Percentiles rank a stretch among this genome's conserved stretches.
These are phyloP conservation scores for Clarias laeviceps DNA, from an alignment of 2,797 vertebrate genomes.

Conservation along the genomic window DNA sequence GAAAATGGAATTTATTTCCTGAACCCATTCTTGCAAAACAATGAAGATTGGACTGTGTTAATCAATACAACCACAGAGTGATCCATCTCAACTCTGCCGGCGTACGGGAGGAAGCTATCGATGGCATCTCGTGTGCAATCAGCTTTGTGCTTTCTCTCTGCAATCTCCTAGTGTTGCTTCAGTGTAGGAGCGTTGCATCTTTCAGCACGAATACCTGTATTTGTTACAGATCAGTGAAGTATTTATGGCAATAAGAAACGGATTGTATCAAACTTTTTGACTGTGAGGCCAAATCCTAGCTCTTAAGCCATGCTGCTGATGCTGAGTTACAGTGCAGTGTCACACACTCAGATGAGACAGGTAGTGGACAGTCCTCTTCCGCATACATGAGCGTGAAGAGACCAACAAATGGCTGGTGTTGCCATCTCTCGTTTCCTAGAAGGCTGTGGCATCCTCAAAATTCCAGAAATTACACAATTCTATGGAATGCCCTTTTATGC, in stretches of 20 bases:
- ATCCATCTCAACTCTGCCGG: background rate
- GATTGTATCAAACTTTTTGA: background rate
- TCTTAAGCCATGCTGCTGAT: background rate
- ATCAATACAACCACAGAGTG: background rate
- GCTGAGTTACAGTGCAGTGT: background rate
- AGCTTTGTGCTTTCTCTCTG: slow-evolving; percentile 41
- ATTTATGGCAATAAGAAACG: background rate
- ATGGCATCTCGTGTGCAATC: background rate
- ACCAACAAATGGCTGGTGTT: no score
- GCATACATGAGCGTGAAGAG: background rate
- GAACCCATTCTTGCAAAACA: background rate
- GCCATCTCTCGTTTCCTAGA: background rate
- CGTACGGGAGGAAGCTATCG: slow-evolving; percentile 3
- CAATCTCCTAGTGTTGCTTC: background rate
- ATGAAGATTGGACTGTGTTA: background rate
- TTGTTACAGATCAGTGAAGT: background rate
- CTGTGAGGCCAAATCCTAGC: background rate
- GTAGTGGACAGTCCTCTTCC: background rate
- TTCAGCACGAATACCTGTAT: slow-evolving; percentile 34
- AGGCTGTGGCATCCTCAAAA: background rate
- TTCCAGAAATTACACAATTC: background rate
- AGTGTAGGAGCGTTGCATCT: slow-evolving; percentile 59
- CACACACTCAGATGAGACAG: no score
- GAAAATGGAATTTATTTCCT: slow-evolving; percentile 14
- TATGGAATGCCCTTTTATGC: background rate